phyloP scores from a whole-genome alignment of 1,140 invertebrate species.

The Eueides isabella region DNA sequence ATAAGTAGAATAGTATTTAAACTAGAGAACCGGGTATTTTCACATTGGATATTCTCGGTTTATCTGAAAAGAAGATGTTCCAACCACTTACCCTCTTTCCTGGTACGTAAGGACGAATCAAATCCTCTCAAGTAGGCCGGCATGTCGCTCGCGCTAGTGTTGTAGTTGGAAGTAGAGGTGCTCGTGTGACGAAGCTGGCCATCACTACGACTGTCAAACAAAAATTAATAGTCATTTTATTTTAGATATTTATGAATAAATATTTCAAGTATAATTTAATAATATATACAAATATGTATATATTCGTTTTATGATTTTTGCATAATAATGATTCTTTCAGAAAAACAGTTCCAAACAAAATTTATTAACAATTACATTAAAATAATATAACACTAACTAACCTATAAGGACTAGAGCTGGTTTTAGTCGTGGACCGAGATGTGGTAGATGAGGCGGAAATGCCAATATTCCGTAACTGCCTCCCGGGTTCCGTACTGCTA shows the following conservation, averaged over 20 bases:
- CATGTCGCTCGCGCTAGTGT: conserved; percentile 87
- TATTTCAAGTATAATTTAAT: no score
- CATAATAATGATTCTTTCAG: no score
- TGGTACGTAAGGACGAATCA: conserved; percentile 81
- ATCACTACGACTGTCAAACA: conserved; percentile 84
- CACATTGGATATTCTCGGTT: no score
- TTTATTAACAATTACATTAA: no score
- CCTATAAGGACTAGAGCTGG: conserved; percentile 94
- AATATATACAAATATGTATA: no score
- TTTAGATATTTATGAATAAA: no score
- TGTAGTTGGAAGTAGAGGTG: conserved; percentile 92
- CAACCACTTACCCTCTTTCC: conserved; percentile 64
- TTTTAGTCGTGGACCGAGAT: conserved; percentile 96
- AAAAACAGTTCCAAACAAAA: no score
- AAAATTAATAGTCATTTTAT: not conserved
- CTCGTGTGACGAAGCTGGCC: conserved; percentile 90
- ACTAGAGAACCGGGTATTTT: no score
- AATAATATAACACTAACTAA: conserved; percentile 40
- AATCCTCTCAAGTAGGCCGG: conserved; percentile 86
- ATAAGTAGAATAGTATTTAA: no score
- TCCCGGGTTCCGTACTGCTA: conserved; percentile 82
- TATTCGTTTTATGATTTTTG: no score
- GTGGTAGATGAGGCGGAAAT: conserved; percentile 98
- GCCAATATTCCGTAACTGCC: conserved; percentile 89
- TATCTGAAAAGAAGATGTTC: not conserved